These are phyloP conservation scores for Pteromalus puparum DNA, from an alignment of 1,140 invertebrate genomes.

Conservation along the genomic window DNA sequence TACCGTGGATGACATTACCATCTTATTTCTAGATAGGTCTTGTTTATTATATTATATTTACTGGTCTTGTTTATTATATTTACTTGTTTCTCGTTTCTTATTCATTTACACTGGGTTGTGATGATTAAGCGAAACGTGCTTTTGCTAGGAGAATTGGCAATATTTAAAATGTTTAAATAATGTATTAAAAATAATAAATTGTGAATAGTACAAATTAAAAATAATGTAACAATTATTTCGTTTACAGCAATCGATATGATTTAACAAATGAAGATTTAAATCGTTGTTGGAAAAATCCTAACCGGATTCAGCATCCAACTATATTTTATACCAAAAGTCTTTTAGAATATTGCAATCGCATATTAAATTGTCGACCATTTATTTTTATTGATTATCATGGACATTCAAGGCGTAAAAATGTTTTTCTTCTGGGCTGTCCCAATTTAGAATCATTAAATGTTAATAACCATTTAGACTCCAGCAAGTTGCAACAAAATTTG, in stretches of 20 bases:
- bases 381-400: conserved; percentile 94
- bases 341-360: conserved; percentile 79
- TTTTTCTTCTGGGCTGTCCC: conserved; percentile 92
- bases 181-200: too few species aligned
- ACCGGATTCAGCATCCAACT: conserved; percentile 84
- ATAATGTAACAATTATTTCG: background rate
- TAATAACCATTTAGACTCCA: conserved; percentile 75
- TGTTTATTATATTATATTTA: too few species aligned
- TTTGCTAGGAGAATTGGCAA: too few species aligned
- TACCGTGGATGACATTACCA: too few species aligned
- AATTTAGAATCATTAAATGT: conserved; percentile 80
- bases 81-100: too few species aligned
- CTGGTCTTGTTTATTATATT: too few species aligned
- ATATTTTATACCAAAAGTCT: conserved; percentile 89
- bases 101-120: too few species aligned
- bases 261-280: conserved; percentile 89
- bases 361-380: conserved; percentile 79
- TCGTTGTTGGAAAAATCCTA: conserved; percentile 86
- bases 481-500: conserved; percentile 79
- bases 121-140: too few species aligned
- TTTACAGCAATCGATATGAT: conserved; percentile 86
- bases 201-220: too few species aligned
- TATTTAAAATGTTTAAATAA: too few species aligned
- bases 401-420: conserved; percentile 91
- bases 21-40: too few species aligned